Evolutionary conservation across 2,888 invertebrate genomes (phyloP).

Genomic region (Eupithecia dodoneata): DNA sequence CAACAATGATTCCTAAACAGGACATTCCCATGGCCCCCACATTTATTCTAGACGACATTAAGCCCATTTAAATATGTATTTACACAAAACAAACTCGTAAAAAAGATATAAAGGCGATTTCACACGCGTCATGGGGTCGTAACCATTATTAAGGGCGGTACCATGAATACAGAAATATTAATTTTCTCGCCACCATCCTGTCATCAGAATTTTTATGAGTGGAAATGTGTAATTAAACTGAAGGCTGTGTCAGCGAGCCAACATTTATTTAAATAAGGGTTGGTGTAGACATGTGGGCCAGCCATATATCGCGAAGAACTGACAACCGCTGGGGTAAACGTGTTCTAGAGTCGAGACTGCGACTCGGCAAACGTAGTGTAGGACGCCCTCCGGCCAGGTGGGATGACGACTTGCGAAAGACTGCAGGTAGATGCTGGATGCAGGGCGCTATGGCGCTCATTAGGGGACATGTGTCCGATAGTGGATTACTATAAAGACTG

Average conservation of each 20-base stretch:
- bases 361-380: too few relatives aligned
- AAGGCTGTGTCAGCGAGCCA: constrained; percentile 3
- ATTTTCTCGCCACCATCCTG: constrained; percentile 37
- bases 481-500: too few relatives aligned
- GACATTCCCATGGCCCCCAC: not conserved
- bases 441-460: too few relatives aligned
- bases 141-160: constrained; percentile 38
- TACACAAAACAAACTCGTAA: constrained; percentile 45
- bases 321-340: too few relatives aligned
- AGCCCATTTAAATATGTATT: constrained; percentile 34
- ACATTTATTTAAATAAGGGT: not conserved
- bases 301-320: too few relatives aligned
- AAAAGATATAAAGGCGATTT: constrained; percentile 42
- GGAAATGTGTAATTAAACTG: constrained; percentile 43
- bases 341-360: too few relatives aligned
- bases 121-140: constrained; percentile 36
- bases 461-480: too few relatives aligned
- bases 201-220: constrained; percentile 44
- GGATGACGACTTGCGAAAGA: too few relatives aligned
- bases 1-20: not conserved
- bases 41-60: constrained; percentile 15
- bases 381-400: too few relatives aligned
- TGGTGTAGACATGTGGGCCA: not conserved
- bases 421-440: too few relatives aligned
- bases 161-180: constrained; percentile 47